A percentile compares a stretch with the other conserved stretches of the same genome.
Conservation (phyloP, 2,113 vertebrate genomes). For the Hipposideros armiger region DNA sequence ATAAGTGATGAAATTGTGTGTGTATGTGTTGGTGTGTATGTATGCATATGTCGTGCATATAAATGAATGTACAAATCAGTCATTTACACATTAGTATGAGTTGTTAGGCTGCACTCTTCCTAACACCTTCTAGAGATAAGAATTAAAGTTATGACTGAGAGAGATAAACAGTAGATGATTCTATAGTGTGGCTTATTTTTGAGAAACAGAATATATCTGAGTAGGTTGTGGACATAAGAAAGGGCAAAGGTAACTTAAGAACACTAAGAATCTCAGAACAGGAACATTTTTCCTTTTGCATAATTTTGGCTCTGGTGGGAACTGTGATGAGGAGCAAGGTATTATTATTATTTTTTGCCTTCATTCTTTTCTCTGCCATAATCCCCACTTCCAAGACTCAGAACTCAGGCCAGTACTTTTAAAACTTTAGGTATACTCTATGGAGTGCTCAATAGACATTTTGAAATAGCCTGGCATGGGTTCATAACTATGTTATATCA, state of each 20-base stretch:
- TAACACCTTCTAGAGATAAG: neutral
- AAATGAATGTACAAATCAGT: neutral
- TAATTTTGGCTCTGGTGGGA: neutral
- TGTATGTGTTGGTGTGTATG: neutral
- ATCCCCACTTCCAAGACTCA: neutral
- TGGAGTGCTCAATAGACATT: neutral
- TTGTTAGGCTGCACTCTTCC: constrained; percentile 29
- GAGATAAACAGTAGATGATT: neutral
- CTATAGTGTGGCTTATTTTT: neutral
- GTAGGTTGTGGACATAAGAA: neutral
- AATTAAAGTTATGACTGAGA: neutral
- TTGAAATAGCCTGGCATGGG: neutral
- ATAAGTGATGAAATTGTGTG: neutral
- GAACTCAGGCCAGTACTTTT: neutral
- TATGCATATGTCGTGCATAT: neutral
- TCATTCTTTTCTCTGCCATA: neutral
- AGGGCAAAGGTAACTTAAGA: neutral
- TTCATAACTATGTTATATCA: neutral
- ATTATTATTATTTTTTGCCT: neutral
- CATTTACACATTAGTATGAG: neutral
- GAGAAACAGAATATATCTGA: neutral
- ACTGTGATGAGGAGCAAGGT: neutral
- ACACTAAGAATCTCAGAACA: neutral
- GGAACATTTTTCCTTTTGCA: neutral
- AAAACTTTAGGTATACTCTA: neutral